A percentile compares a stretch with the other conserved stretches of the same genome.
Evolutionary conservation across 1,140 invertebrate genomes (phyloP).

Genomic region (Apis laboriosa): DNA sequence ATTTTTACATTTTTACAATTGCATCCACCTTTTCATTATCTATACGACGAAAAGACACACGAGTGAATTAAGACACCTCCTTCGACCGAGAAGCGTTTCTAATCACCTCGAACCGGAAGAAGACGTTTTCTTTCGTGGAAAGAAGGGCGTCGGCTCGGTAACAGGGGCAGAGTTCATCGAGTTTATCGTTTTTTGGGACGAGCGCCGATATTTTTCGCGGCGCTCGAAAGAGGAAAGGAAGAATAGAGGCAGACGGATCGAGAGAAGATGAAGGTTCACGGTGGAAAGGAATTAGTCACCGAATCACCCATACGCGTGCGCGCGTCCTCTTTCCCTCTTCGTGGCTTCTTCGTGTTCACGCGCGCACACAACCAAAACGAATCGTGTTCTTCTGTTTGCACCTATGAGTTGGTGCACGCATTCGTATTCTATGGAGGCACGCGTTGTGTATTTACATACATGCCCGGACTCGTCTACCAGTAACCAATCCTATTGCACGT

Average conservation of each 20-base stretch:
- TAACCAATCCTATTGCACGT: neutral
- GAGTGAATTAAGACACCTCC: slow-evolving; percentile 37
- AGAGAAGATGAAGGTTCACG: neutral
- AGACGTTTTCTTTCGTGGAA: slow-evolving; percentile 23
- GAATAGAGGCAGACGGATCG: slow-evolving; percentile 15
- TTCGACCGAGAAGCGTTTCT: slow-evolving; percentile 1
- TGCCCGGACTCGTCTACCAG: slow-evolving; percentile 26
- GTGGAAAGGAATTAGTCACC: slow-evolving; percentile 38
- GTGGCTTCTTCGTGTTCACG: no score
- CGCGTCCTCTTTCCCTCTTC: neutral
- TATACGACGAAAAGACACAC: slow-evolving; percentile 4
- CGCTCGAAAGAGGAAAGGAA: neutral
- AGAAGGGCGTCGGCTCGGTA: neutral
- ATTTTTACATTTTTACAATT: slow-evolving; percentile 14
- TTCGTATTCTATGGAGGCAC: slow-evolving; percentile 37
- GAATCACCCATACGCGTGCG: slow-evolving; percentile 3
- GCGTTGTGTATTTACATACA: slow-evolving; percentile 44
- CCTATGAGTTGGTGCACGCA: slow-evolving; percentile 2
- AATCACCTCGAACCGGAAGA: slow-evolving; percentile 41
- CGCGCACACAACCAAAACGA: neutral
- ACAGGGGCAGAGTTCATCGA: no score
- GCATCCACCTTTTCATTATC: slow-evolving; percentile 8
- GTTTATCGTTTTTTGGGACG: slow-evolving; percentile 29
- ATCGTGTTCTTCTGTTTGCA: slow-evolving; percentile 2
- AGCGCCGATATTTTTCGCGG: slow-evolving; percentile 38